Conservation (phyloP, 2,797 vertebrate species). For the Enteromius fasciolatus region DNA sequence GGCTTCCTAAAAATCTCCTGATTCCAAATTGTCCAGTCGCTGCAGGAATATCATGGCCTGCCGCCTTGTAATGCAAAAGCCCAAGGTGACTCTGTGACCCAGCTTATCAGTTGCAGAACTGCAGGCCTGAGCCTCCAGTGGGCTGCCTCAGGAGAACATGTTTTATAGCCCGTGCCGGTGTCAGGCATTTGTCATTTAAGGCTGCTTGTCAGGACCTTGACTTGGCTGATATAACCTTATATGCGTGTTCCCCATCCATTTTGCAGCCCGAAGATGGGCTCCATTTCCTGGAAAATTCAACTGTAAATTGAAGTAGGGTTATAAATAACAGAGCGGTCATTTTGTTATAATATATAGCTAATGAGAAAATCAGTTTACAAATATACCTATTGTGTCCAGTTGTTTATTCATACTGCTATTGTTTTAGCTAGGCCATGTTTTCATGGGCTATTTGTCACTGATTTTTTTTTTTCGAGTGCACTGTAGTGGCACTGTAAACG, state of each 20-base stretch:
- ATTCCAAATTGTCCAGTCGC: constrained; percentile 63
- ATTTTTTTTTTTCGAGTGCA: background rate
- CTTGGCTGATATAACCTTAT: constrained; percentile 57
- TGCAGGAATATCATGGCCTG: constrained; percentile 71
- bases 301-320: constrained; percentile 32
- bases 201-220: constrained; percentile 59
- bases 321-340: constrained; percentile 26
- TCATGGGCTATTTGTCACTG: background rate
- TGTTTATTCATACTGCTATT: background rate
- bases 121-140: constrained; percentile 67
- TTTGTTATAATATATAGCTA: constrained; percentile 31
- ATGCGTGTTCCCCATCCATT: constrained; percentile 55
- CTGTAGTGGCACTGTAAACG: background rate
- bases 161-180: constrained; percentile 57
- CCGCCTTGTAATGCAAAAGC: constrained; percentile 70
- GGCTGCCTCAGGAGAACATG: constrained; percentile 61
- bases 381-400: constrained; percentile 14
- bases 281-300: constrained; percentile 54
- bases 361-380: constrained; percentile 32
- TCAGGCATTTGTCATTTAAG: constrained; percentile 62
- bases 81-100: constrained; percentile 77
- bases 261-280: constrained; percentile 47
- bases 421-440: background rate
- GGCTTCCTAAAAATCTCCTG: constrained; percentile 70
- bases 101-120: constrained; percentile 71